These are phyloP conservation scores for Pocota personata DNA, from an alignment of 2,888 invertebrate genomes.

Conservation along the genomic window DNA sequence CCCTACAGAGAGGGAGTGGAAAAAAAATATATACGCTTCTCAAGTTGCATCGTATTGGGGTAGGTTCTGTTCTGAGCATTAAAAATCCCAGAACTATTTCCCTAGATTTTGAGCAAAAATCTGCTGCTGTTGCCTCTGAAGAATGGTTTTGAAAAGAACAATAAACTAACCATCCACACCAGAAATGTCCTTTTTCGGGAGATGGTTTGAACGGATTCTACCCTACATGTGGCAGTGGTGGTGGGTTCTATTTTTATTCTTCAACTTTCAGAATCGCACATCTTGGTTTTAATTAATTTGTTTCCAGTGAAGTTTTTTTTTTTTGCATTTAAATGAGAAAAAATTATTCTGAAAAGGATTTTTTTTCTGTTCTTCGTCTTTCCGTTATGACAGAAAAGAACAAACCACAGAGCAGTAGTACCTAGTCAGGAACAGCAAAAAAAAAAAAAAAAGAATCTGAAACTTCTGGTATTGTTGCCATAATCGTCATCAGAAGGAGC, in stretches of 20 bases:
- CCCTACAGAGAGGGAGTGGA: conserved; percentile 10
- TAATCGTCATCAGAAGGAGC: conserved; percentile 67
- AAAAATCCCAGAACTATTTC: conserved; percentile 33
- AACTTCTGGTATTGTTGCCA: conserved; percentile 67
- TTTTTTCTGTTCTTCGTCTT: conserved; percentile 14
- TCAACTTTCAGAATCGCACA: conserved; percentile 24
- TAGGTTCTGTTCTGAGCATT: conserved; percentile 50
- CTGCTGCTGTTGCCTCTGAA: conserved; percentile 1
- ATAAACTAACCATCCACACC: conserved; percentile 4
- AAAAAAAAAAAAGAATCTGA: conserved; percentile 33
- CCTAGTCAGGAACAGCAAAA: conserved; percentile 47
- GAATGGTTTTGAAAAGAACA: conserved; percentile 14
- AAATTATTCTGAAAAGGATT: conserved; percentile 16
- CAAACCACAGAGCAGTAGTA: conserved; percentile 24
- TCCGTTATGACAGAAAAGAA: conserved; percentile 2
- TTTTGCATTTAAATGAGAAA: conserved; percentile 14
- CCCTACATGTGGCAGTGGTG: not conserved
- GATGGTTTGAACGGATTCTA: not conserved
- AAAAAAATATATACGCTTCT: conserved; percentile 3
- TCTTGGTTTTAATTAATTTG: conserved; percentile 69
- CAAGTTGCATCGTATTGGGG: conserved; percentile 63
- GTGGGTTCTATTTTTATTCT: conserved; percentile 3
- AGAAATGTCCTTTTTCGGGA: conserved; percentile 18
- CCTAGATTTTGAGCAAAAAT: conserved; percentile 28
- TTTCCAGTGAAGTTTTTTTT: not conserved